phyloP scores from a whole-genome alignment of 2,888 invertebrate species.

The Gari tellinella region DNA sequence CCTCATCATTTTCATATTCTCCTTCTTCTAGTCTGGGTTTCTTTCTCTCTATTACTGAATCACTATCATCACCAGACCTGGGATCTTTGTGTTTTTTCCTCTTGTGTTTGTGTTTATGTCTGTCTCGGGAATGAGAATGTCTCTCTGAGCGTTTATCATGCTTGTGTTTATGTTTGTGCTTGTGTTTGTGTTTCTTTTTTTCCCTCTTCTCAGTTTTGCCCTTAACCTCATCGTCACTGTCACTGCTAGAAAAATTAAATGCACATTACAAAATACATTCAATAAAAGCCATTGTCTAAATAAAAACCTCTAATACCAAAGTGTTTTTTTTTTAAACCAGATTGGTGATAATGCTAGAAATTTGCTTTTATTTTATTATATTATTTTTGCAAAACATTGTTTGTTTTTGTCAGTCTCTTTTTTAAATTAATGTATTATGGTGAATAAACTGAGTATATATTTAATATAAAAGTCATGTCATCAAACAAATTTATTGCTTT shows the following conservation, averaged over 20 bases:
- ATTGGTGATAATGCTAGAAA: too few relatives aligned
- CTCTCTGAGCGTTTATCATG: slow-evolving; percentile 75
- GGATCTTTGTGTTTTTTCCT: slow-evolving; percentile 75
- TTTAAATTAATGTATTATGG: too few relatives aligned
- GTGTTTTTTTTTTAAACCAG: too few relatives aligned
- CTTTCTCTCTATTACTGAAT: slow-evolving; percentile 30
- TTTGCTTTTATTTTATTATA: too few relatives aligned
- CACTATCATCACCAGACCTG: slow-evolving; percentile 41
- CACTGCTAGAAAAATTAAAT: slow-evolving; percentile 59
- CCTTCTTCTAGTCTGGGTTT: slow-evolving; percentile 52
- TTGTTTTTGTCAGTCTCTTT: too few relatives aligned
- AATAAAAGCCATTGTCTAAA: too few relatives aligned
- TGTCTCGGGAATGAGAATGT: slow-evolving; percentile 57
- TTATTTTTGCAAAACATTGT: too few relatives aligned
- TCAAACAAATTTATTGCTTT: too few relatives aligned
- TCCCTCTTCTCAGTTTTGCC: slow-evolving; percentile 58
- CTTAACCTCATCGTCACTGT: slow-evolving; percentile 66
- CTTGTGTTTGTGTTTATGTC: slow-evolving; percentile 76
- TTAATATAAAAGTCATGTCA: too few relatives aligned
- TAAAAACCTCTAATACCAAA: too few relatives aligned
- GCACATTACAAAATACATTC: too few relatives aligned
- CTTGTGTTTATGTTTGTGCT: slow-evolving; percentile 88
- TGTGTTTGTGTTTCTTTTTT: slow-evolving; percentile 80
- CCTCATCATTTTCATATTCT: slow-evolving; percentile 15
- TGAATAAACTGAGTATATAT: too few relatives aligned